Conservation (phyloP, 2,888 invertebrate genomes). For the Eilema caniola region DNA sequence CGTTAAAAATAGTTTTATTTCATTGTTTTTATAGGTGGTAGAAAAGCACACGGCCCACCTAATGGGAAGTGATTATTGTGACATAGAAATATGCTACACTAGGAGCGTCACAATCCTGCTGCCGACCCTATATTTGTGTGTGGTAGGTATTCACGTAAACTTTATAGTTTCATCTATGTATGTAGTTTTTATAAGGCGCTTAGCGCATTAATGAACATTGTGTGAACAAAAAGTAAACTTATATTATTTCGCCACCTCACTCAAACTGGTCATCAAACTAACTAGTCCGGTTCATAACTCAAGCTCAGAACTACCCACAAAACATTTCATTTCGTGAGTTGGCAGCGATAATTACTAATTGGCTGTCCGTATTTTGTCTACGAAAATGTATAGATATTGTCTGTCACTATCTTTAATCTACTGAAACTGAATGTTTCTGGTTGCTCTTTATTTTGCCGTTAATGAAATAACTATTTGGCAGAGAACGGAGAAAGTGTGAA, state of each 20-base stretch:
- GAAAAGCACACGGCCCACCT: no score
- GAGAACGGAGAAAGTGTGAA: no score
- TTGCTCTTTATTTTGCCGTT: not conserved
- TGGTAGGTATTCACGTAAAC: no score
- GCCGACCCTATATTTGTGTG: no score
- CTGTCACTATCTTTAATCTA: not conserved
- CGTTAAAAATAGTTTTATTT: no score
- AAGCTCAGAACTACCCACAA: constrained; percentile 4
- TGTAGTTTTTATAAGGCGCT: not conserved
- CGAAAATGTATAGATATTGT: constrained; percentile 1
- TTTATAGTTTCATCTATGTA: not conserved
- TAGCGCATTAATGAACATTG: not conserved
- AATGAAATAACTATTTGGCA: not conserved
- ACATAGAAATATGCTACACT: no score
- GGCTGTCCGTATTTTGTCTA: constrained; percentile 10
- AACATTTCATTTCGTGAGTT: constrained; percentile 13
- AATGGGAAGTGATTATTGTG: no score
- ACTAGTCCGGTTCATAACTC: constrained; percentile 15
- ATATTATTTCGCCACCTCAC: constrained; percentile 3
- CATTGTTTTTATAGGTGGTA: no score
- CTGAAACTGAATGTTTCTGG: not conserved
- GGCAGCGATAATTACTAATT: constrained; percentile 17
- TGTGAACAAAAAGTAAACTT: not conserved
- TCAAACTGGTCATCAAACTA: constrained; percentile 13
- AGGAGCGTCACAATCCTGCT: no score